Percentiles rank a stretch among this genome's conserved stretches.
phyloP scores from a whole-genome alignment of 2,888 invertebrate species.

The Cerastis rubricosa region DNA sequence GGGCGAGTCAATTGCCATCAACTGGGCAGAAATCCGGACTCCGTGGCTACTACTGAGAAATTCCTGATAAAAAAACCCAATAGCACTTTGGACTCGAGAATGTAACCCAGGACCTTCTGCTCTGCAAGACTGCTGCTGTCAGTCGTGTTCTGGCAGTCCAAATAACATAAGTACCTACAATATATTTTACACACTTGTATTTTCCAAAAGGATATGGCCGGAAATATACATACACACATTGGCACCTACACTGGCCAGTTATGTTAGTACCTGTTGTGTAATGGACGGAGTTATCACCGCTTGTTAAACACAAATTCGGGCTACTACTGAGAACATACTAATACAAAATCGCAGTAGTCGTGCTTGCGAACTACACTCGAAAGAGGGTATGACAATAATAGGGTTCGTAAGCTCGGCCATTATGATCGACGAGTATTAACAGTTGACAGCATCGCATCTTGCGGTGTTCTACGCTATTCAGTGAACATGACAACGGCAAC shows the following conservation, averaged over 20 bases:
- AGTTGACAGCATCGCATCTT: not conserved
- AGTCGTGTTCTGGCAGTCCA: too few relatives aligned
- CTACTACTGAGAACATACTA: not conserved
- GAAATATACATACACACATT: not conserved
- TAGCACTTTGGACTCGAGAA: too few relatives aligned
- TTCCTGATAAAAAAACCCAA: too few relatives aligned
- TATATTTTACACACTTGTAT: not conserved
- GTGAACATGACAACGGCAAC: not conserved
- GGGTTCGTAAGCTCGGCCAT: not conserved
- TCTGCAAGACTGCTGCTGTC: too few relatives aligned
- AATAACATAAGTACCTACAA: too few relatives aligned
- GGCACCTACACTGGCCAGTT: not conserved
- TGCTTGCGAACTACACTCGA: not conserved
- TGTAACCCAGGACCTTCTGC: too few relatives aligned
- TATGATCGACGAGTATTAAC: not conserved
- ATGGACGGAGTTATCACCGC: not conserved
- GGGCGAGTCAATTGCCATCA: too few relatives aligned
- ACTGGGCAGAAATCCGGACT: too few relatives aligned
- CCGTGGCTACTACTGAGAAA: too few relatives aligned
- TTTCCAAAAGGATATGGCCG: not conserved
- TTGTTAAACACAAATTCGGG: too few relatives aligned
- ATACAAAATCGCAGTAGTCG: not conserved
- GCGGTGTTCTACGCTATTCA: not conserved
- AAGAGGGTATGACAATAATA: not conserved
- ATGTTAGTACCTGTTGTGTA: not conserved